These are phyloP conservation scores for Matsumurasca onukii DNA, from an alignment of 1,140 invertebrate species.

Conservation along the genomic window DNA sequence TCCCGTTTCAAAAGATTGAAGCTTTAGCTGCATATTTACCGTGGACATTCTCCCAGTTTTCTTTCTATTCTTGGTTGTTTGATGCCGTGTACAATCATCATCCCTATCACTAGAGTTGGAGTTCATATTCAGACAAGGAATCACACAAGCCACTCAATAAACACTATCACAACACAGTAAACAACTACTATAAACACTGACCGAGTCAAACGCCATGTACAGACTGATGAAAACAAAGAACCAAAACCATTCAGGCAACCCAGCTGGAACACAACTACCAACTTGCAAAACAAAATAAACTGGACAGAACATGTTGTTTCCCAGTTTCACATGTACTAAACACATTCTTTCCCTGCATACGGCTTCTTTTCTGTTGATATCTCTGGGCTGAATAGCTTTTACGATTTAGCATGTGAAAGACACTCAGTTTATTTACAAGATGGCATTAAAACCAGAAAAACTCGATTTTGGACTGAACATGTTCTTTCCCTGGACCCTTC, in stretches of 20 bases:
- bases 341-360: constrained; percentile 23
- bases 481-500: constrained; percentile 28
- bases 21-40: constrained; percentile 26
- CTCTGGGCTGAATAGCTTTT: constrained; percentile 20
- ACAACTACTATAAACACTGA: constrained; percentile 12
- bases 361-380: constrained; percentile 15
- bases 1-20: constrained; percentile 29
- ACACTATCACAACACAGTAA: constrained; percentile 25
- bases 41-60: constrained; percentile 30
- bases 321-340: constrained; percentile 20
- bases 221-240: constrained; percentile 19
- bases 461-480: constrained; percentile 24
- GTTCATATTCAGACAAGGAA: constrained; percentile 14
- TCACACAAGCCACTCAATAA: constrained; percentile 16
- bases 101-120: constrained; percentile 25
- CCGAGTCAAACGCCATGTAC: constrained; percentile 9
- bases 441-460: constrained; percentile 21
- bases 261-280: constrained; percentile 19
- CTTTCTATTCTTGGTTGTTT: constrained; percentile 29
- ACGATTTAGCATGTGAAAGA: neutral
- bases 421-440: neutral
- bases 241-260: constrained; percentile 8
- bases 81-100: neutral
- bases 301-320: constrained; percentile 19
- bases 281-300: neutral